Evolutionary conservation across 2,797 vertebrate species (phyloP).

Genomic region (Cephalopachus bancanus): DNA sequence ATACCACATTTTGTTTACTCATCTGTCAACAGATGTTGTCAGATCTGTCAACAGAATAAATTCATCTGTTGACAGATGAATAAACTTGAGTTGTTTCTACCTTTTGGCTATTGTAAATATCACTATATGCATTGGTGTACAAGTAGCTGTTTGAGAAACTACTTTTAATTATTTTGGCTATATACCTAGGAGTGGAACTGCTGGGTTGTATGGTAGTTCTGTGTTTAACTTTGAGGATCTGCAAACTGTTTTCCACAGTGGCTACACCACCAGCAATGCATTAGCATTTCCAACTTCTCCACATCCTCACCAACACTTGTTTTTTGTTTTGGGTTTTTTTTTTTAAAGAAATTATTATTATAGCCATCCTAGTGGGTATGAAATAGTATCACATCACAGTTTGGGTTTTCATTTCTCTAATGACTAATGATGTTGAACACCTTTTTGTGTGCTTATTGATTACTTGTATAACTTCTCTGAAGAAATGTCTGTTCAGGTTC

Average conservation of each 20-base stretch:
- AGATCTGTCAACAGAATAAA: not conserved
- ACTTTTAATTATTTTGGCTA: constrained; percentile 12
- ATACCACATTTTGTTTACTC: not conserved
- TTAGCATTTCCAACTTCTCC: not conserved
- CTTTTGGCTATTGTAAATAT: not conserved
- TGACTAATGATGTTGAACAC: not conserved
- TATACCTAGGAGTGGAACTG: not conserved
- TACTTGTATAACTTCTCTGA: not conserved
- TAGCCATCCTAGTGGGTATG: not conserved
- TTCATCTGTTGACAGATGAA: too few species aligned
- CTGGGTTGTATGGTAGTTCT: not conserved
- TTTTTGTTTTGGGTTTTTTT: not conserved
- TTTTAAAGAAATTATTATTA: not conserved
- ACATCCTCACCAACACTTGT: not conserved
- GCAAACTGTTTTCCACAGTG: not conserved
- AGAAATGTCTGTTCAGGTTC: not conserved
- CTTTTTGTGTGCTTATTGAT: not conserved
- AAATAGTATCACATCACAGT: not conserved
- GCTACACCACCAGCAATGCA: not conserved
- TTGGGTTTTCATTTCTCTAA: constrained; percentile 1
- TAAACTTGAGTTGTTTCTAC: not conserved
- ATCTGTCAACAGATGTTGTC: not conserved
- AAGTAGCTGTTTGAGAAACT: not conserved
- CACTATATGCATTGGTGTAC: not conserved
- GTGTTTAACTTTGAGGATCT: not conserved